Evolutionary conservation across 2,888 invertebrate species (phyloP).

Genomic region (Amiota minor): DNA sequence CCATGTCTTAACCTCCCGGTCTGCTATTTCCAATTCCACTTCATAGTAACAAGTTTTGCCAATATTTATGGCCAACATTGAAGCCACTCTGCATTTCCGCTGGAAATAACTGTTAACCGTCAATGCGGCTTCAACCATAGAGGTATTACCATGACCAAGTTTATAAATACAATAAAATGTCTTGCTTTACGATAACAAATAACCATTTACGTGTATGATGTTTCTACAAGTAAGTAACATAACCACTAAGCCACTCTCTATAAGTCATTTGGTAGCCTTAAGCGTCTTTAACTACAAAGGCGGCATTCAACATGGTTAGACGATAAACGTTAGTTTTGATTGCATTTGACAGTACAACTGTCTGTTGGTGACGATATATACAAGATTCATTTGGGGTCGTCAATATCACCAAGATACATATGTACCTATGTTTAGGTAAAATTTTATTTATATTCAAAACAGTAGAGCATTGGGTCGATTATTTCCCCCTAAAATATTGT

Average conservation of each 20-base stretch:
- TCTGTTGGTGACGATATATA: no score
- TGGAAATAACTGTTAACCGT: constrained; percentile 20
- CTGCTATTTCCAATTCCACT: no score
- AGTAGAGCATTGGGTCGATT: no score
- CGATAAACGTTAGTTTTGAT: no score
- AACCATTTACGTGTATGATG: constrained; percentile 4
- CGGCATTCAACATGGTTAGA: not conserved
- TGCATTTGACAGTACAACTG: no score
- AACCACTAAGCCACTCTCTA: not conserved
- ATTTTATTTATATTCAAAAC: no score
- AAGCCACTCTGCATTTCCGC: constrained; percentile 17
- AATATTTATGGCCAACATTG: not conserved
- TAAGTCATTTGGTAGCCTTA: not conserved
- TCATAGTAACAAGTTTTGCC: no score
- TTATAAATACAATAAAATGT: not conserved
- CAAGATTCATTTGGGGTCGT: no score
- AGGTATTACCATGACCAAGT: constrained; percentile 16
- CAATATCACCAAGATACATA: no score
- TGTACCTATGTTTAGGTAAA: no score
- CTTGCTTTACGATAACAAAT: constrained; percentile 13
- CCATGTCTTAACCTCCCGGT: no score
- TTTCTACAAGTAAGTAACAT: not conserved
- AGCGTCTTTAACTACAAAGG: not conserved
- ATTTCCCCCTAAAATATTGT: no score
- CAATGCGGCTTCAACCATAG: not conserved